A percentile compares a stretch with the other conserved stretches of the same genome.
Evolutionary conservation across 2,888 invertebrate genomes (phyloP).

Genomic region (Fragum fragum): DNA sequence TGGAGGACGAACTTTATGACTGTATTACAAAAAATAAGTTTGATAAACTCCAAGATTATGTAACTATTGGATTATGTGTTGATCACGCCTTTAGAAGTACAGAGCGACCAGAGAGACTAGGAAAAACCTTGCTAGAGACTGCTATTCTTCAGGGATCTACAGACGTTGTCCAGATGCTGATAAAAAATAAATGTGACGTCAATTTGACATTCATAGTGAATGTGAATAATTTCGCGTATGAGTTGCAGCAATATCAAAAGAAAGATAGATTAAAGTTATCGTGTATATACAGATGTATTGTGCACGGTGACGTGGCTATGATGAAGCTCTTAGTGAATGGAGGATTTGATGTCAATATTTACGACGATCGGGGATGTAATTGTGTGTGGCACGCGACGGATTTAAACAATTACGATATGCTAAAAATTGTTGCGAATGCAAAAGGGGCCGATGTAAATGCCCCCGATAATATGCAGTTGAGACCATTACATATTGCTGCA

Average conservation of each 20-base stretch:
- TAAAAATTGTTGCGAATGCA: constrained; percentile 70
- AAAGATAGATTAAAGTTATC: constrained; percentile 75
- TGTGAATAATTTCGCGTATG: constrained; percentile 68
- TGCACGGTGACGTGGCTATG: constrained; percentile 72
- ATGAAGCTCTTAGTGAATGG: constrained; percentile 74
- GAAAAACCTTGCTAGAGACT: constrained; percentile 75
- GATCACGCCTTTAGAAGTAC: constrained; percentile 78
- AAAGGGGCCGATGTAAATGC: constrained; percentile 75
- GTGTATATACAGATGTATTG: constrained; percentile 75
- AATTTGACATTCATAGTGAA: constrained; percentile 76
- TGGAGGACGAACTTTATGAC: constrained; percentile 75
- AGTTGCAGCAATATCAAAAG: constrained; percentile 69
- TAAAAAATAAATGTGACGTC: constrained; percentile 71
- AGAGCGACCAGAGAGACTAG: constrained; percentile 69
- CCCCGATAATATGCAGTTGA: constrained; percentile 74
- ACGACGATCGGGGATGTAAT: constrained; percentile 78
- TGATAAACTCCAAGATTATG: constrained; percentile 64
- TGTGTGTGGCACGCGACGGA: constrained; percentile 80
- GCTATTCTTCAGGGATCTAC: constrained; percentile 70
- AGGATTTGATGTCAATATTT: constrained; percentile 78
- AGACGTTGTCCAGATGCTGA: constrained; percentile 68
- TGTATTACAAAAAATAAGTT: constrained; percentile 67
- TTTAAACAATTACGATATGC: constrained; percentile 77
- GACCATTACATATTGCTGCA: constrained; percentile 79
- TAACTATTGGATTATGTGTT: constrained; percentile 72